Evolutionary conservation across 2,888 invertebrate species (phyloP), one percentile per base, ranked within the genome.

Genomic region (Blastobasis lacticolella): DNA sequence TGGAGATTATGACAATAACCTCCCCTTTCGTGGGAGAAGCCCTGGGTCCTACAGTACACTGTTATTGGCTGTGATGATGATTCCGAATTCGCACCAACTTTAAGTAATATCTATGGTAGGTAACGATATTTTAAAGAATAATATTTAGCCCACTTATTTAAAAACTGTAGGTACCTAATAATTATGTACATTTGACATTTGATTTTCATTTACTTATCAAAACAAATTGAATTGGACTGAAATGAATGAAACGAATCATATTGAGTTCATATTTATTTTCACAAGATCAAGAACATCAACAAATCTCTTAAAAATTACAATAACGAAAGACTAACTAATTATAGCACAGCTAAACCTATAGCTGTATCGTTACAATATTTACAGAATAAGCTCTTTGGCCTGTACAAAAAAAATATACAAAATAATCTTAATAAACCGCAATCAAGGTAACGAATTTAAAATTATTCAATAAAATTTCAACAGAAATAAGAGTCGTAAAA

Each of bases 261-360:
- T 77, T 69, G 71, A 69, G 69, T 73, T 67, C 69, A 73, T 78
- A 76, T 83, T 83, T 85, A 87, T 86, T 88, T 85, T 79, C 87
- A 86, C 85, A 82, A 86, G 85, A 84, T 81, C 69, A 76, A 85
- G 88, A 88, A 88, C 87, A 88, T 88, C 87, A 88, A 88, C 88
- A 88, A 86, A 86, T 87, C 67, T 79, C 85, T 85, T 88, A 84
- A 76, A 75, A 84, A 88, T 81, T 84, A 87, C 83, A 78, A 78
- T 78, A 88, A 87, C 87, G 86, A 82, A 87, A 81, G 63, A 77
- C 76, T 81, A 77, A 70, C 50, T 53, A 67, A 63, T 65, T 63
- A 64, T 67, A 58, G 61, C 62, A 64, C 82, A 80, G 77, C 82
- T 72, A 69, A 62, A 65, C 67, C 61, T 62, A 62, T 63, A 78